Percentiles rank a stretch among this genome's conserved stretches.
These are phyloP conservation scores for Microtus pennsylvanicus DNA, from an alignment of 2,113 vertebrate genomes.

Conservation along the genomic window DNA sequence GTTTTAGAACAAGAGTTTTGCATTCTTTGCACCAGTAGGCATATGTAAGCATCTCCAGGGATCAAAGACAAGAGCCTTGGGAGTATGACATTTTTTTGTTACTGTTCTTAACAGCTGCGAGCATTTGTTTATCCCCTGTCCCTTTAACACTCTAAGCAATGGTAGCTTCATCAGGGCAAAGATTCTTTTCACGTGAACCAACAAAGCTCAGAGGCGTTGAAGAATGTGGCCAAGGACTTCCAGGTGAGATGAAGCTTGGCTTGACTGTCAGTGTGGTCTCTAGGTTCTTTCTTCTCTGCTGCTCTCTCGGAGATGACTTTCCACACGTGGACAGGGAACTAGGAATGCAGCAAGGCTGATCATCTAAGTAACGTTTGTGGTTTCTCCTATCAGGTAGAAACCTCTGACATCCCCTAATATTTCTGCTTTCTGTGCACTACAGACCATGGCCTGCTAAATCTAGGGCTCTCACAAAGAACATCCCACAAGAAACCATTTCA, in stretches of 20 bases:
- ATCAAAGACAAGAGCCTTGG: background rate
- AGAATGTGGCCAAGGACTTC: background rate
- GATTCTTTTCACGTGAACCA: background rate
- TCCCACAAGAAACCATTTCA: slow-evolving; percentile 48
- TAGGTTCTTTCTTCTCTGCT: background rate
- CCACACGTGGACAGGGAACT: background rate
- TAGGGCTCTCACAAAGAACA: background rate
- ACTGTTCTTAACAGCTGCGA: background rate
- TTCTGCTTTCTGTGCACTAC: background rate
- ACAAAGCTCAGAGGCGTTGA: background rate
- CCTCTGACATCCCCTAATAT: background rate
- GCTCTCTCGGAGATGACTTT: background rate
- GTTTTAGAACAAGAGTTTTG: background rate
- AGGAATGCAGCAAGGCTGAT: too few species aligned
- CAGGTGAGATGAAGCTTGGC: background rate
- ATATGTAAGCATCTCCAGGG: background rate
- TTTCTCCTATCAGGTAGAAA: background rate
- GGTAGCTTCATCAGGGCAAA: background rate
- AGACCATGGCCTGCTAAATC: slow-evolving; percentile 33
- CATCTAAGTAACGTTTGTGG: background rate
- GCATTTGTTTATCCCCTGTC: background rate
- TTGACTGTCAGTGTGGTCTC: background rate
- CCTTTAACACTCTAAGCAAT: background rate
- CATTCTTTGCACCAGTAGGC: background rate
- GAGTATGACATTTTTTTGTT: slow-evolving; percentile 33